Evolutionary conservation across 2,113 vertebrate species (phyloP).

Genomic region (Typhlomys cinereus): DNA sequence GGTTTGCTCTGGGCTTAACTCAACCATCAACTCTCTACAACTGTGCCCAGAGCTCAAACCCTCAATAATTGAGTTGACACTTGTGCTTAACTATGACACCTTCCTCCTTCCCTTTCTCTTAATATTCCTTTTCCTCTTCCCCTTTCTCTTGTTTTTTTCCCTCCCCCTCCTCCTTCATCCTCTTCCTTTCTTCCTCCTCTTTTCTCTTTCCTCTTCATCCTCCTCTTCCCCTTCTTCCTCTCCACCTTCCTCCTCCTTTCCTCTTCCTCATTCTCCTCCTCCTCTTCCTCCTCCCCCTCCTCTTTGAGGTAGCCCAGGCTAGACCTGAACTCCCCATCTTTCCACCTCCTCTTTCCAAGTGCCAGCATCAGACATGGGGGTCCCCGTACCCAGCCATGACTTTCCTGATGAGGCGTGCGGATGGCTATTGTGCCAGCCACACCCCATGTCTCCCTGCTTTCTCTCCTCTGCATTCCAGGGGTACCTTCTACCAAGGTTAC

Average conservation of each 20-base stretch:
- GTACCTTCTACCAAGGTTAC: constrained; percentile 96
- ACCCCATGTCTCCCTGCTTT: not conserved
- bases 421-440: not conserved
- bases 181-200: no score
- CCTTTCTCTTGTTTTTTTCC: not conserved
- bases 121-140: not conserved
- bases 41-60: no score
- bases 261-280: no score
- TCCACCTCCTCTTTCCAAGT: not conserved
- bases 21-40: no score
- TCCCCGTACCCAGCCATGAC: not conserved
- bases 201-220: no score
- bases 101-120: no score
- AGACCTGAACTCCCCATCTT: not conserved
- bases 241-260: no score
- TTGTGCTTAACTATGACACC: no score
- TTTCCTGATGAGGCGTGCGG: not conserved
- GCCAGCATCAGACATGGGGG: not conserved
- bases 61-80: no score
- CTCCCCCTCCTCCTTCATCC: not conserved
- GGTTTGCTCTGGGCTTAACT: no score
- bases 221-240: no score
- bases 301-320: not conserved
- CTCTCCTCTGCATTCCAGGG: constrained; percentile 80
- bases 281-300: no score